These are phyloP conservation scores for Luperina nickerlii DNA, from an alignment of 2,888 invertebrate genomes.

Conservation along the genomic window DNA sequence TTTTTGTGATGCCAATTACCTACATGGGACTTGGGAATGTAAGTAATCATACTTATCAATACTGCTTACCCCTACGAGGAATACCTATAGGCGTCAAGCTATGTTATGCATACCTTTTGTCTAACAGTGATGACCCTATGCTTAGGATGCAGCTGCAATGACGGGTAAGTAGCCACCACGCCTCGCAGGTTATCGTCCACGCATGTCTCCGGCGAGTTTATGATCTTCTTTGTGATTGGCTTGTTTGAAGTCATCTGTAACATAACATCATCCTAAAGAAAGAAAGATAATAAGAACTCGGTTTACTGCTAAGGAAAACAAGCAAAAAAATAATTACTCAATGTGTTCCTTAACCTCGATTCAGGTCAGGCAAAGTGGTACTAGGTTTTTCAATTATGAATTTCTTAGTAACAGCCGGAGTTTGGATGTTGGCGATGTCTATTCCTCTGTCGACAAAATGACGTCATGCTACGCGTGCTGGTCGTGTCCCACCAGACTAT, in stretches of 20 bases:
- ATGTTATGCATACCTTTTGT: conserved; percentile 77
- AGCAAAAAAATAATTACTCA: background rate
- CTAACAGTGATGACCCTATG: conserved; percentile 88
- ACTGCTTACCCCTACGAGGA: background rate
- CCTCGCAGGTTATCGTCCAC: conserved; percentile 91
- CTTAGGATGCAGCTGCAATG: conserved; percentile 87
- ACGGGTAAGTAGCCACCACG: conserved; percentile 87
- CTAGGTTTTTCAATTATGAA: too few species aligned
- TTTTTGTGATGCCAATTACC: background rate
- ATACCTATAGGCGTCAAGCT: background rate
- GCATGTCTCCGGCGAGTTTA: conserved; percentile 86
- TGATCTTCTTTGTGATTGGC: conserved; percentile 85
- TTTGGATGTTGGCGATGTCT: background rate
- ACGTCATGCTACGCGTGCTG: too few species aligned
- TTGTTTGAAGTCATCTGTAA: conserved; percentile 71
- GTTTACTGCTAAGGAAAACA: background rate
- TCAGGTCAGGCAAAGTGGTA: too few species aligned
- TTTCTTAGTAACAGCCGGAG: background rate
- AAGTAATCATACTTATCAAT: background rate
- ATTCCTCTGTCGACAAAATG: too few species aligned
- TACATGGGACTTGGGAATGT: background rate
- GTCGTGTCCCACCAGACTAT: too few species aligned
- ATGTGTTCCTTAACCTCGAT: background rate
- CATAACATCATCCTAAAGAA: background rate
- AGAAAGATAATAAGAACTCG: background rate